Evolutionary conservation across 2,113 vertebrate genomes (phyloP), one percentile per base, ranked within the genome.

Genomic region (Amazona guildingii): DNA sequence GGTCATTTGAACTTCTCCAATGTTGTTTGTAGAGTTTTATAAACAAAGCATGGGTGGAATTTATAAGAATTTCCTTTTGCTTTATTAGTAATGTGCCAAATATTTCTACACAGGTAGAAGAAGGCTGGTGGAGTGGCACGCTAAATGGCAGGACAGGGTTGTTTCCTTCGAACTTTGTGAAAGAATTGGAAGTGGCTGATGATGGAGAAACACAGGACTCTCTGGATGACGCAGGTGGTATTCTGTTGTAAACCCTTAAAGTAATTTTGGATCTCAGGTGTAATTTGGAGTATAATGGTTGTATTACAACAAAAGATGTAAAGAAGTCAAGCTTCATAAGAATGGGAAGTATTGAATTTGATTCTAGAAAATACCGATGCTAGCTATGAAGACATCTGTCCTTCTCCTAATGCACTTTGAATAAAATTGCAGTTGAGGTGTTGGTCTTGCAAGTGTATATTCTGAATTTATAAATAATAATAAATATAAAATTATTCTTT

Each of bases 91-190:
- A 97, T 14, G 35, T 94, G 39, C 80, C 52, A 87, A 89, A 78
- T 95, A 27, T 76, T 94, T 97, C 78, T 75, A 0, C 51, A 8
- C 84, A 99, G 99, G 98, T 99, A n/a, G 99, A 99, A 94, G 99
- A 99, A 91, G 99, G 99, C 77, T 99, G 99, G 99, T 99, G 99
- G 99, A 99, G 86, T 68, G 99, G 99, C 93, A 97, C 31, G 17
- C 68, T 98, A 39, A 99, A 98, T 85, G 98, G 98, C 76, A 99
- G 98, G 88, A 93, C 96, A 28, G 99, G 99, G 29, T 94, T 99
- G 31, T 99, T 99, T 84, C 99, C 99, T 39, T 99, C 99, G 44
- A 99, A 99, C 97, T 99, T 99, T 74, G 99, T 99, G 79, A 99
- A 99, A 98, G 99, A 99, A 94, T 31, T 99, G 67, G 99, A 99